Percentiles rank a stretch among this genome's conserved stretches.
phyloP scores from a whole-genome alignment of 2,888 invertebrate genomes.

The Osmoderma eremita region DNA sequence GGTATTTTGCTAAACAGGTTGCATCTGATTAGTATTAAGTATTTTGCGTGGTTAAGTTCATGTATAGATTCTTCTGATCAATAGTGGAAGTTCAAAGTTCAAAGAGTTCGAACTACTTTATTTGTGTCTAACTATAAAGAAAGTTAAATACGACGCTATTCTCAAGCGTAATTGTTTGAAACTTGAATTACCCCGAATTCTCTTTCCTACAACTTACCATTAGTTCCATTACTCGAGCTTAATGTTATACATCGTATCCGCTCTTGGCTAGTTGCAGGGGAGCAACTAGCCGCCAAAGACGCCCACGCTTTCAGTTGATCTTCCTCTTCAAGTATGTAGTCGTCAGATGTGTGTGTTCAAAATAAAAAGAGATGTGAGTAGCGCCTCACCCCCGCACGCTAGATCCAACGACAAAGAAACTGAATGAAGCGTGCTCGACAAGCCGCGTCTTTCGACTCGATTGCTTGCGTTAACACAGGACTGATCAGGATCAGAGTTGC shows the following conservation, averaged over 20 bases:
- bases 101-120: too few relatives aligned
- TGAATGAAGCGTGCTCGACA: constrained; percentile 29
- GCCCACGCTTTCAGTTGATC: background rate
- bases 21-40: too few relatives aligned
- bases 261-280: background rate
- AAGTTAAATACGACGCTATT: too few relatives aligned
- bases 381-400: background rate
- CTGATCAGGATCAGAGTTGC: constrained; percentile 15
- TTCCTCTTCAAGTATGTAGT: background rate
- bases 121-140: too few relatives aligned
- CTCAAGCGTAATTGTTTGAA: too few relatives aligned
- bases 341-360: background rate
- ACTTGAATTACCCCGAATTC: too few relatives aligned
- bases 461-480: constrained; percentile 49
- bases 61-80: too few relatives aligned
- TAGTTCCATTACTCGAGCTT: constrained; percentile 1
- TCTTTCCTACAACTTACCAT: too few relatives aligned
- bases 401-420: constrained; percentile 17
- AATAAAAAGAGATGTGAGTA: background rate
- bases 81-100: too few relatives aligned
- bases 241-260: background rate
- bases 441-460: constrained; percentile 37
- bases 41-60: too few relatives aligned
- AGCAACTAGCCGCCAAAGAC: background rate
- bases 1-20: too few relatives aligned